Base-by-base conservation (phyloP, 2,113 vertebrate genomes). In the Mellivora capensis region DNA sequence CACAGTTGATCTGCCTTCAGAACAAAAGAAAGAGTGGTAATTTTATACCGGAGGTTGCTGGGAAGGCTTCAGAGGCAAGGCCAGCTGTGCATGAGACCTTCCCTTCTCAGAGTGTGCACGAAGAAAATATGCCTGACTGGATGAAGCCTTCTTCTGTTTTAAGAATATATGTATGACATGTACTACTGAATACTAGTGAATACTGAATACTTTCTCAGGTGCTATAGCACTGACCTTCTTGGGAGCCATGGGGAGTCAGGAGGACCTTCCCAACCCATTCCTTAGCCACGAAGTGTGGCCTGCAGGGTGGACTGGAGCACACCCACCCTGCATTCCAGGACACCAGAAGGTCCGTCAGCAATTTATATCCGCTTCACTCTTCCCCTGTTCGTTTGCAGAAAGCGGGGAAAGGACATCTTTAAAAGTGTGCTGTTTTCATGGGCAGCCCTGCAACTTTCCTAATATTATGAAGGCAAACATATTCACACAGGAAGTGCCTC, bases 391-490 rank as follows among this genome's bases (percentile, higher is more conserved):
- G 96, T 98, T 77, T 44, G 72, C n/a, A 79, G 84, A 80, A 82
- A 61, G 29, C 18, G 34, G 25, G 4, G 9, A 95, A 49, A 29
- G 17, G 57, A 25, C 7, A 13, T 67, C 64, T 84, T 86, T 27
- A 86, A 84, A 89, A 84, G 29, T 20, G 42, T 34, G n/a, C 44
- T 90, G 29, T 47, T 87, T 90, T 93, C 57, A 0, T 44, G 87
- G 87, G 77, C 79, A 97, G 85, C 42, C 39, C 20, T 69, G 10
- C 82, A 96, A 86, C 80, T 97, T 98, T 25, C 79, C 87, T 95
- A 92, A 83, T 96, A 96, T 98, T 97, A 95, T 84, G 59, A 93
- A 96, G 86, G 67, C 97, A 98, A 97, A 97, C 54, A 74, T 79
- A 87, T 96, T 95, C 87, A 97, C 97, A 96, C 93, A 87, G 83